Percentiles rank a stretch among this genome's conserved stretches.
Evolutionary conservation across 1,140 invertebrate species (phyloP).

Genomic region (Diabrotica virgifera): DNA sequence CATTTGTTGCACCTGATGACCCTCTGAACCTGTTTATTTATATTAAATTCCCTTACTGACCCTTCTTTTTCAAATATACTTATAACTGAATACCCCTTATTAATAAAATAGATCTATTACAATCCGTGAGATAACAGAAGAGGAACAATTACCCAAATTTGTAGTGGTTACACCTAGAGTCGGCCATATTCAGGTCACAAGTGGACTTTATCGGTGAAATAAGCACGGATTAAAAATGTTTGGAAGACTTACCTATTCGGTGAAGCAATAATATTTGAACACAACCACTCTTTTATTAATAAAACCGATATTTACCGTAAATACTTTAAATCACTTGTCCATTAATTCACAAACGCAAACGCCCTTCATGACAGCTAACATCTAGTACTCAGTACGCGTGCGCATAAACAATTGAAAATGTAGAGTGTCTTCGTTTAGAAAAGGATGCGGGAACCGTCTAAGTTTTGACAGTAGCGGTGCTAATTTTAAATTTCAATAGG

Average conservation of each 20-base stretch:
- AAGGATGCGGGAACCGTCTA: too few relatives aligned
- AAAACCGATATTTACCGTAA: conserved; percentile 24
- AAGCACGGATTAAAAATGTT: conserved; percentile 9
- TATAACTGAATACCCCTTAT: background rate
- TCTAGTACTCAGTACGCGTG: conserved; percentile 29
- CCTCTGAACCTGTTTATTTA: background rate
- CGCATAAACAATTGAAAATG: conserved; percentile 22
- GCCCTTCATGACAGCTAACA: conserved; percentile 40
- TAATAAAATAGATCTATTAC: too few relatives aligned
- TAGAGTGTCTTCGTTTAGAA: background rate
- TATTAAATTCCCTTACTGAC: background rate
- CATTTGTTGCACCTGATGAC: background rate
- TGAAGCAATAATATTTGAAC: conserved; percentile 12
- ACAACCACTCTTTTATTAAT: conserved; percentile 24
- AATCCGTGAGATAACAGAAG: too few relatives aligned
- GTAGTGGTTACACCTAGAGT: conserved; percentile 31
- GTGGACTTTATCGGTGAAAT: conserved; percentile 11
- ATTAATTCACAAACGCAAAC: conserved; percentile 33
- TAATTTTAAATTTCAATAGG: too few relatives aligned
- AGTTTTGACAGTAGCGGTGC: too few relatives aligned
- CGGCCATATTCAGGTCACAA: conserved; percentile 29
- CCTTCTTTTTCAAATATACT: background rate
- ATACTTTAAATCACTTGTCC: conserved; percentile 18
- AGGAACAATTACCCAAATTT: background rate
- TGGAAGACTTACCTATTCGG: conserved; percentile 27